These are phyloP conservation scores for Labroides dimidiatus DNA, from an alignment of 2,797 vertebrate species.

Conservation along the genomic window DNA sequence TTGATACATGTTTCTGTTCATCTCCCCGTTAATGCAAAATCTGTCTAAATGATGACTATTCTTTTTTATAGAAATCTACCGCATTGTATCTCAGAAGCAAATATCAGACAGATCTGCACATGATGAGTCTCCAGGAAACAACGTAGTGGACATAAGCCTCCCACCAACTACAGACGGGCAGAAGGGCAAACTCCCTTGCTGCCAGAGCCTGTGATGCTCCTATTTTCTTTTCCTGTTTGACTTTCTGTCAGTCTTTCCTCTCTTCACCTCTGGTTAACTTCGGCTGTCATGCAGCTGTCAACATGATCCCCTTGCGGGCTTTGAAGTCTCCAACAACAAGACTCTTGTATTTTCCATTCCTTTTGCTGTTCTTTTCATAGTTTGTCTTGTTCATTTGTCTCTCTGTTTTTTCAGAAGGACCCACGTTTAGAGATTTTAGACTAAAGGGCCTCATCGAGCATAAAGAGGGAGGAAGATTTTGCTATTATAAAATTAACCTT, in stretches of 20 bases:
- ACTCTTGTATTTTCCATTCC: slow-evolving; percentile 81
- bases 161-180: slow-evolving; percentile 95
- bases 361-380: slow-evolving; percentile 44
- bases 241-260: slow-evolving; percentile 45
- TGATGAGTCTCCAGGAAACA: slow-evolving; percentile 97
- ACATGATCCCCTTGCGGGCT: slow-evolving; percentile 48
- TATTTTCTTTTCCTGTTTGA: slow-evolving; percentile 29
- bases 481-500: slow-evolving; percentile 32
- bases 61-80: slow-evolving; percentile 93
- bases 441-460: slow-evolving; percentile 28
- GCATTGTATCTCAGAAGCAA: slow-evolving; percentile 98
- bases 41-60: slow-evolving; percentile 70
- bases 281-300: slow-evolving; percentile 67
- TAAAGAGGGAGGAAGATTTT: slow-evolving; percentile 26
- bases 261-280: slow-evolving; percentile 67
- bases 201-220: slow-evolving; percentile 92
- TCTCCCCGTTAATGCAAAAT: slow-evolving; percentile 50
- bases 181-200: slow-evolving; percentile 95
- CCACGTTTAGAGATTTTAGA: slow-evolving; percentile 14
- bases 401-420: slow-evolving; percentile 40
- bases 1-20: slow-evolving; percentile 82
- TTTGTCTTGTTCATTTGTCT: slow-evolving; percentile 37
- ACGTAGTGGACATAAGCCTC: slow-evolving; percentile 95
- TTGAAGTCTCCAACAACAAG: slow-evolving; percentile 56
- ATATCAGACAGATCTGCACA: slow-evolving; percentile 93